Conservation (phyloP, 2,888 invertebrate genomes). For the Torymus texanus region DNA sequence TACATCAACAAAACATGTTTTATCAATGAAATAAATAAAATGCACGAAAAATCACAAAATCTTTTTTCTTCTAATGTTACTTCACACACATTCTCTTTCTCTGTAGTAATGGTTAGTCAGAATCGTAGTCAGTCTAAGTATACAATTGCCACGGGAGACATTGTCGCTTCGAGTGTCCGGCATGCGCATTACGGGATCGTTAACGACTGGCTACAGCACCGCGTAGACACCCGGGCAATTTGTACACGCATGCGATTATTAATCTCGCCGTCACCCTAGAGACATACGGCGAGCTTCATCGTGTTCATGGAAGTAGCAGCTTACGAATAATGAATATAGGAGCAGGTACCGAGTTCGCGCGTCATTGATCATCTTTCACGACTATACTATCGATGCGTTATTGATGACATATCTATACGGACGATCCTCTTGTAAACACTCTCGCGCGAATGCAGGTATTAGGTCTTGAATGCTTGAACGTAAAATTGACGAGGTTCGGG, state of each 20-base stretch:
- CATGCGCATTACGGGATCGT: background rate
- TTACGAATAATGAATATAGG: slow-evolving; percentile 33
- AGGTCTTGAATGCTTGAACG: background rate
- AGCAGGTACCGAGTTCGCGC: slow-evolving; percentile 22
- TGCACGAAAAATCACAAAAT: no score
- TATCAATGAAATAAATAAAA: no score
- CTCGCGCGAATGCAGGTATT: background rate
- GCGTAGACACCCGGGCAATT: slow-evolving; percentile 28
- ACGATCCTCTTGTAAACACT: slow-evolving; percentile 8
- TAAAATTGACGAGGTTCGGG: no score
- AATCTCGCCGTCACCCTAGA: slow-evolving; percentile 11
- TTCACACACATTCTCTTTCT: no score
- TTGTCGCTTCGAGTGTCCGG: slow-evolving; percentile 9
- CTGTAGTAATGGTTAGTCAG: no score
- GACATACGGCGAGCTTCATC: background rate
- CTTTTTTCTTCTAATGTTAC: no score
- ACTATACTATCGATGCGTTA: slow-evolving; percentile 22
- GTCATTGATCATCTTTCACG: slow-evolving; percentile 39
- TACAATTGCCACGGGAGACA: background rate
- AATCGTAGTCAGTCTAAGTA: no score
- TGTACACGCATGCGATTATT: slow-evolving; percentile 49
- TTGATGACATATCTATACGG: slow-evolving; percentile 1
- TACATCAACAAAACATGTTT: no score
- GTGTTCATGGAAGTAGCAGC: background rate
- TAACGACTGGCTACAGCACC: slow-evolving; percentile 11